Evolutionary conservation across 2,888 invertebrate species (phyloP).

Genomic region (Drosophila multiciliata): DNA sequence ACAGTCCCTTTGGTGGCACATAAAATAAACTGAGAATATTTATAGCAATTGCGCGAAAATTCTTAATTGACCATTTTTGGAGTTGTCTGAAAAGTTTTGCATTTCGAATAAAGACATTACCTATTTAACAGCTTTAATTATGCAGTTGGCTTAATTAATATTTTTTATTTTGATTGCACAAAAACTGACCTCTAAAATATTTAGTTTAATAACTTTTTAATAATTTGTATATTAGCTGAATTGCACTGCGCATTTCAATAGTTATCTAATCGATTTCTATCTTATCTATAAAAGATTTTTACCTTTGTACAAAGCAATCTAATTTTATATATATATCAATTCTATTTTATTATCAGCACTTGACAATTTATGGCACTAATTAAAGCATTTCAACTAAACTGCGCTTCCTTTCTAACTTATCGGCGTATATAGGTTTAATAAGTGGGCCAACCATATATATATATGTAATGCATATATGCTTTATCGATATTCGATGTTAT

Average conservation of each 20-base stretch:
- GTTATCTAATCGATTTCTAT: slow-evolving; percentile 51
- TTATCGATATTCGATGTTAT: slow-evolving; percentile 53
- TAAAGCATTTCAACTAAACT: slow-evolving; percentile 36
- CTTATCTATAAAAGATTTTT: slow-evolving; percentile 7
- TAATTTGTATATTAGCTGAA: background rate
- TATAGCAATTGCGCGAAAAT: background rate
- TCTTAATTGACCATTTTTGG: background rate
- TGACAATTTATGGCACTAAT: slow-evolving; percentile 48
- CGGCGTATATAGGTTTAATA: slow-evolving; percentile 5
- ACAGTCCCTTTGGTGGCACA: background rate
- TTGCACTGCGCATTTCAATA: background rate
- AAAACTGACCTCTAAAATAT: slow-evolving; percentile 13
- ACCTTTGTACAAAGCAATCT: background rate
- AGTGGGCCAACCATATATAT: slow-evolving; percentile 35
- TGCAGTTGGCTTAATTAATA: background rate
- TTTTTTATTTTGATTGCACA: no score
- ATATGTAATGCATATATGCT: slow-evolving; percentile 4
- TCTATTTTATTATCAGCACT: slow-evolving; percentile 9
- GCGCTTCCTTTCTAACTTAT: slow-evolving; percentile 30
- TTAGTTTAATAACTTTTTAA: background rate
- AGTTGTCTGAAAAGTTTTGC: background rate
- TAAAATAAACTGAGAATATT: background rate
- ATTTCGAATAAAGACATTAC: background rate
- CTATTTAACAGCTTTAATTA: background rate
- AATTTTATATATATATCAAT: background rate